Conservation (phyloP, 2,113 vertebrate species). For the Microcebus griseorufus region DNA sequence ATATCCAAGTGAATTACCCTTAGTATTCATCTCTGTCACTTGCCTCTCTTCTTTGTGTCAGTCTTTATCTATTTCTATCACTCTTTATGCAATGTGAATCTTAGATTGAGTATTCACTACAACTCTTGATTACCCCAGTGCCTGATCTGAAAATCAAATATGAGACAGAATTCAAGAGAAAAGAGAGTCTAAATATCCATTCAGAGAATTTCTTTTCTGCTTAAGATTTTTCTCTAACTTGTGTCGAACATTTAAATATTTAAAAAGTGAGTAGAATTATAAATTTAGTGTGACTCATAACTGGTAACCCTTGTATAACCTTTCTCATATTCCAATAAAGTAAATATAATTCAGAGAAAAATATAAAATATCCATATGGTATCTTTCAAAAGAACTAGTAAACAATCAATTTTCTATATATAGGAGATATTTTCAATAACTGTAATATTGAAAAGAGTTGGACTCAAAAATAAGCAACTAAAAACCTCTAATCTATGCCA, state of each 20-base stretch:
- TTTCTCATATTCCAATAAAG: background rate
- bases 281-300: background rate
- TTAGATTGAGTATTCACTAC: slow-evolving; percentile 11
- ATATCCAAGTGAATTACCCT: slow-evolving; percentile 60
- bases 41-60: slow-evolving; percentile 11
- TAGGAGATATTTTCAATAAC: background rate
- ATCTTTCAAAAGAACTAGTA: background rate
- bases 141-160: slow-evolving; percentile 58
- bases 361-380: background rate
- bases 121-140: background rate
- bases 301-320: background rate
- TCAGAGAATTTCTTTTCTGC: background rate
- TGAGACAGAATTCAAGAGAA: background rate
- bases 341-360: background rate
- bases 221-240: background rate
- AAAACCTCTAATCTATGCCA: background rate
- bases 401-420: background rate
- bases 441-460: background rate
- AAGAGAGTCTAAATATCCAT: background rate
- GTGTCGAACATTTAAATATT: background rate
- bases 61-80: slow-evolving; percentile 52
- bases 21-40: slow-evolving; percentile 27
- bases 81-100: background rate
- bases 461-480: background rate
- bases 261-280: background rate